Conservation (phyloP, 2,797 vertebrate species). For the Coccyzus lansbergi region DNA sequence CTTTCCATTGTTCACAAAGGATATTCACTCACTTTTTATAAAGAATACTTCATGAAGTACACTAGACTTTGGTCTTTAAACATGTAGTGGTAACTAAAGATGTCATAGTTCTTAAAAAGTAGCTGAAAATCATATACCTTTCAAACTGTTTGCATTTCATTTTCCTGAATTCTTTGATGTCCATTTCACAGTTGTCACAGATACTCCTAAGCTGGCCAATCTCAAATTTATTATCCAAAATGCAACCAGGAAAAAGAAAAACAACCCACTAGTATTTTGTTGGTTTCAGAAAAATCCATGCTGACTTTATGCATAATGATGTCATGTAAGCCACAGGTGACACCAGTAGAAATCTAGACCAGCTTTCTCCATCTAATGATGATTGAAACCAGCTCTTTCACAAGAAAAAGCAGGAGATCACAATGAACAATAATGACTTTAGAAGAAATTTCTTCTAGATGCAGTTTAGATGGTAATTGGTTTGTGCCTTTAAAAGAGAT, state of each 20-base stretch:
- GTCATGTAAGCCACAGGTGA: neutral
- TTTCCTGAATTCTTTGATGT: conserved; percentile 32
- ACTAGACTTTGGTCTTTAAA: neutral
- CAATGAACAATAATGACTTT: neutral
- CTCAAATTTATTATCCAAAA: neutral
- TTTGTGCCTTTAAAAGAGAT: neutral
- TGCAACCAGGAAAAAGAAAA: neutral
- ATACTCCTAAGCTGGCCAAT: neutral
- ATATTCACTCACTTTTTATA: neutral
- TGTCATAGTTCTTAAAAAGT: conserved; percentile 9
- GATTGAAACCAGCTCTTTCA: neutral
- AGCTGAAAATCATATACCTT: neutral
- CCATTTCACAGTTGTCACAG: conserved; percentile 19
- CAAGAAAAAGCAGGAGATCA: neutral
- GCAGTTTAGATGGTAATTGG: neutral
- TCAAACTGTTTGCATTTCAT: conserved; percentile 7
- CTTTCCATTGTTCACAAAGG: neutral
- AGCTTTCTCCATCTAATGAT: neutral
- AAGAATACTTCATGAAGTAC: neutral
- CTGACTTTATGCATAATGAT: neutral
- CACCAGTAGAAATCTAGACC: neutral
- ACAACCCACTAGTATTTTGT: neutral
- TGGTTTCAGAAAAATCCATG: neutral
- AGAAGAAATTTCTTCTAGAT: neutral
- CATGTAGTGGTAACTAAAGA: neutral